Conservation (phyloP, 2,888 invertebrate genomes). For the Lagria hirta region DNA sequence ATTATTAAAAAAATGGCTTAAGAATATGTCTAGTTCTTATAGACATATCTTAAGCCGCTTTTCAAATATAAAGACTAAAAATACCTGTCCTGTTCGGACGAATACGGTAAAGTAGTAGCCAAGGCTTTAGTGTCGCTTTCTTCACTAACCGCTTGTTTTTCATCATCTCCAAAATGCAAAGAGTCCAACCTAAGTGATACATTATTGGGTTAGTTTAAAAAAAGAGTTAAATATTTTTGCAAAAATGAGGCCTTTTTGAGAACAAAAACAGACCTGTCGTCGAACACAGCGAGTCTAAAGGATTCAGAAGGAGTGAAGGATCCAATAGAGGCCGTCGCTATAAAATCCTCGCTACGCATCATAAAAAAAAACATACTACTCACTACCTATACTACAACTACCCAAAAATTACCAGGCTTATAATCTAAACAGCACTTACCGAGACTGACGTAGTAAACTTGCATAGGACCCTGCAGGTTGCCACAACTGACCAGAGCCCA, state of each 20-base stretch:
- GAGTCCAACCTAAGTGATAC: background rate
- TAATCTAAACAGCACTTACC: conserved; percentile 42
- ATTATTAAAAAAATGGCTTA: no score
- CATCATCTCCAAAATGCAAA: conserved; percentile 32
- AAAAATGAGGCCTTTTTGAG: background rate
- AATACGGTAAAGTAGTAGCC: conserved; percentile 43
- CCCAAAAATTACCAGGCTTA: conserved; percentile 28
- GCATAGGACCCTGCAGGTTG: conserved; percentile 55
- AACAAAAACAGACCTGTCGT: conserved; percentile 45
- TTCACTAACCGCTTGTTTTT: conserved; percentile 44
- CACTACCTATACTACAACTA: conserved; percentile 32
- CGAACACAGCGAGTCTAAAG: conserved; percentile 42
- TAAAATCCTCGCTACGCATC: conserved; percentile 41
- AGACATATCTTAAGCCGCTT: no score
- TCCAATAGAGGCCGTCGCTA: conserved; percentile 43
- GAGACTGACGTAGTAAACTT: conserved; percentile 43
- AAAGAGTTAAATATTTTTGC: no score
- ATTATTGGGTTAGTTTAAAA: background rate
- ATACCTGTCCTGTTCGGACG: conserved; percentile 48
- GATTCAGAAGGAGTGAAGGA: conserved; percentile 51
- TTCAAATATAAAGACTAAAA: conserved; percentile 2
- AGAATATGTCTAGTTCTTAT: no score
- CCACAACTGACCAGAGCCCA: conserved; percentile 69
- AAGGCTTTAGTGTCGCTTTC: conserved; percentile 46
- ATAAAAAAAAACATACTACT: conserved; percentile 36